phyloP scores from a whole-genome alignment of 2,113 vertebrate genomes.

The Trogon surrucura region DNA sequence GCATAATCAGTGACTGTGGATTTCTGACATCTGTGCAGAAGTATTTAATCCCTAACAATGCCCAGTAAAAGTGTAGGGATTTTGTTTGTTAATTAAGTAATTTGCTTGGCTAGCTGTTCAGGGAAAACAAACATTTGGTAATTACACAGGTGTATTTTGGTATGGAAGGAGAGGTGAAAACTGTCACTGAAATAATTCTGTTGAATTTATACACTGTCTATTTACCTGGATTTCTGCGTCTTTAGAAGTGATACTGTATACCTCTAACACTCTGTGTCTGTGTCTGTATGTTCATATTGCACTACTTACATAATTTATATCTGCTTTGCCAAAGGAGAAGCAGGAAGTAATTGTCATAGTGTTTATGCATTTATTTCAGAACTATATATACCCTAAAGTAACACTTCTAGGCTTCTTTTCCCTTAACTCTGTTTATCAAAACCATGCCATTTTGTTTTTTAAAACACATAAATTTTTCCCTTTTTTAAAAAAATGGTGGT shows the following conservation, averaged over 20 bases:
- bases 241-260: not conserved
- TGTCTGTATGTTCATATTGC: not conserved
- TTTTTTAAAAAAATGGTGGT: not conserved
- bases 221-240: not conserved
- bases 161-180: not conserved
- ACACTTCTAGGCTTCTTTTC: not conserved
- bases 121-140: not conserved
- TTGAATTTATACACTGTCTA: not conserved
- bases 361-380: not conserved
- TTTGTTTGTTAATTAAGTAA: not conserved
- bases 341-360: not conserved
- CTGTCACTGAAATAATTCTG: not conserved
- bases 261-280: no score
- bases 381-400: not conserved
- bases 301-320: not conserved
- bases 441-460: not conserved
- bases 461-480: fast-evolving
- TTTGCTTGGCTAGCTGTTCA: not conserved
- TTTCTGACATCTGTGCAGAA: not conserved
- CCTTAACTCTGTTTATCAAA: not conserved
- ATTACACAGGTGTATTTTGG: not conserved
- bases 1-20: not conserved
- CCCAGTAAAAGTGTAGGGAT: not conserved
- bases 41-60: not conserved
- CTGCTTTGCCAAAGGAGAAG: not conserved